Base-by-base conservation (phyloP, 2,888 invertebrate genomes). In the Serrognathus titanus region DNA sequence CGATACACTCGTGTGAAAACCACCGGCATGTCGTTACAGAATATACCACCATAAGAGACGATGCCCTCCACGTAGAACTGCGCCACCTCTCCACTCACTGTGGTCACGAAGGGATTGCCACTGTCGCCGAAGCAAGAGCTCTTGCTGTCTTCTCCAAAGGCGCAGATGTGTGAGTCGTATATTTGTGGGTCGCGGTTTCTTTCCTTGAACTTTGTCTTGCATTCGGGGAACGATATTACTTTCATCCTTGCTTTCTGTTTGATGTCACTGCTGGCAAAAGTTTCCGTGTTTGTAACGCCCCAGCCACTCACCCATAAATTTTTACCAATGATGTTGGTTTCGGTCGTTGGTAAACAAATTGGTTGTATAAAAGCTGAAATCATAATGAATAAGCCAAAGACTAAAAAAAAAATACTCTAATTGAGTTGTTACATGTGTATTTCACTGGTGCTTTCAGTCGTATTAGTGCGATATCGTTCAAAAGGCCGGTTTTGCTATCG, bases 61-160 rank as follows among this genome's bases (percentile, higher is more conserved):
- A 85, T 70, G 1, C 85, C 85, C 1, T 78, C 76, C 1, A 77
- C 66, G n/a, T 73, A 76, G 20, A 36, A 53, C 1, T 79, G 76
- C 3, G 11, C 11, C 0, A 77, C 73, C 24, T 74, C 75, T 50
- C 64, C 76, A 1, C 70, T 68, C 61, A 75, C 72, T 53, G 74
- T 72, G 63, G 74, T 79, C 87, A 89, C 88, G 1, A 90, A 74
- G 0, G 90, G 89, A 1, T 89, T 88, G 10, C 72, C 70, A 20
- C 58, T 58, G 48, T 65, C 64, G 49, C 79, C 77, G 13, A 79
- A 80, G 66, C 90, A 90, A 0, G 88, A 83, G 66, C 89, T 89
- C 66, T 85, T 80, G 2, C 82, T 81, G 55, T 77, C 80, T 35
- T 79, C 78, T 0, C 89, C 89, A 2, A 89, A 89, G 6, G 88